A percentile compares a stretch with the other conserved stretches of the same genome.
These are phyloP conservation scores for Styela plicata DNA, from an alignment of 23 tunicate species.

Conservation along the genomic window DNA sequence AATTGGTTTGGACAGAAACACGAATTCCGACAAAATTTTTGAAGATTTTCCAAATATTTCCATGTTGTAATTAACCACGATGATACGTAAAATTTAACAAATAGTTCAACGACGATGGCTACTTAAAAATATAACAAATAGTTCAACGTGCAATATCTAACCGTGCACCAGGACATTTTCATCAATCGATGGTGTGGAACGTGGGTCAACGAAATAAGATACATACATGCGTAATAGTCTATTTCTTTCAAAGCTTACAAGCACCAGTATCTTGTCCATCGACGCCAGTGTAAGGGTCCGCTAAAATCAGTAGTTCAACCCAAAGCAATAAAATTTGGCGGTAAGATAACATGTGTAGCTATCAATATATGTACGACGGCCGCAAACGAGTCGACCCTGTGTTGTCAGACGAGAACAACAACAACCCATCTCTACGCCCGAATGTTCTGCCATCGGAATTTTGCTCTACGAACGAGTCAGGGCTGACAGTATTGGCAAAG, in stretches of 20 bases:
- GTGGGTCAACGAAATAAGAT: background rate
- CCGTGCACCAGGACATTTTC: background rate
- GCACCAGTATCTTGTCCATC: background rate
- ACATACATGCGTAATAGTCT: background rate
- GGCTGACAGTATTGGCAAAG: background rate
- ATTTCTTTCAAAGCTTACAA: background rate
- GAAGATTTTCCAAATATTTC: no score
- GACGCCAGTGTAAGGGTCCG: background rate
- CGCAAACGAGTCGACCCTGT: constrained; percentile 7
- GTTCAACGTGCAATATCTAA: no score
- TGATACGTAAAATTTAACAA: no score
- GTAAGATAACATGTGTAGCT: background rate
- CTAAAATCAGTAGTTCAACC: background rate
- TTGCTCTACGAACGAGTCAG: background rate
- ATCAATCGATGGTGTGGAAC: background rate
- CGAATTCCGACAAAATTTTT: no score
- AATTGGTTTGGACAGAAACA: no score
- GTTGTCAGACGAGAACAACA: constrained; percentile 12
- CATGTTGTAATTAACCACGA: no score
- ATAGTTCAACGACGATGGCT: no score
- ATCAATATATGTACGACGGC: background rate
- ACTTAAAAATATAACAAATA: no score
- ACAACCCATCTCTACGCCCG: constrained; percentile 8
- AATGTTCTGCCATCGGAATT: background rate
- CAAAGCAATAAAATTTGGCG: background rate